Conservation (phyloP, 2,797 vertebrate species). For the Manis crassicaudata region DNA sequence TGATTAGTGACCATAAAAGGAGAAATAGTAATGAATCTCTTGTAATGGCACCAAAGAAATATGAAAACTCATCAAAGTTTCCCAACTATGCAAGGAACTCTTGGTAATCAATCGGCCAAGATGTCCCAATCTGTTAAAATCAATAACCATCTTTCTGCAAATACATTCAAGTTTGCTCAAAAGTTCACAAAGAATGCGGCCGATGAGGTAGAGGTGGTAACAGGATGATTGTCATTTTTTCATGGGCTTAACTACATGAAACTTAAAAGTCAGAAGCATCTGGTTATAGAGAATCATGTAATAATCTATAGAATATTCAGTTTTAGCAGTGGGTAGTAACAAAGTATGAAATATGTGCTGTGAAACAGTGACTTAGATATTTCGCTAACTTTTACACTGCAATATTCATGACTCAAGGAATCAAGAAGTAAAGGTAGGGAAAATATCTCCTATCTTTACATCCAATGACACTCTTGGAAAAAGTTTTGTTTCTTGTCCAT, state of each 20-base stretch:
- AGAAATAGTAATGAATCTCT: neutral
- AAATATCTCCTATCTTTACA: neutral
- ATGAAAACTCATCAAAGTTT: neutral
- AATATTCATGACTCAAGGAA: neutral
- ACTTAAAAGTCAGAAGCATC: neutral
- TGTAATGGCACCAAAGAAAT: neutral
- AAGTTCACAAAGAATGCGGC: neutral
- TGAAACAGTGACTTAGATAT: neutral
- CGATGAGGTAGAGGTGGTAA: neutral
- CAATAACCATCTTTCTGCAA: neutral
- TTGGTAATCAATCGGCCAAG: neutral
- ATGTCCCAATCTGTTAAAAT: neutral
- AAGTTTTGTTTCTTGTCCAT: neutral
- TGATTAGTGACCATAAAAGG: neutral
- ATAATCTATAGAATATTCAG: neutral
- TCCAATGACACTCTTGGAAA: neutral
- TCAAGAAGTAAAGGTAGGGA: neutral
- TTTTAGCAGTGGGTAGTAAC: neutral
- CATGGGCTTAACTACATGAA: neutral
- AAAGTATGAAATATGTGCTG: neutral
- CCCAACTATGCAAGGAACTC: neutral
- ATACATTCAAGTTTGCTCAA: neutral
- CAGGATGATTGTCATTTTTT: neutral
- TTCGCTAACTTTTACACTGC: neutral
- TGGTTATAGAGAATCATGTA: neutral